Base-by-base conservation (phyloP, 2,797 vertebrate genomes). In the Peromyscus eremicus region DNA sequence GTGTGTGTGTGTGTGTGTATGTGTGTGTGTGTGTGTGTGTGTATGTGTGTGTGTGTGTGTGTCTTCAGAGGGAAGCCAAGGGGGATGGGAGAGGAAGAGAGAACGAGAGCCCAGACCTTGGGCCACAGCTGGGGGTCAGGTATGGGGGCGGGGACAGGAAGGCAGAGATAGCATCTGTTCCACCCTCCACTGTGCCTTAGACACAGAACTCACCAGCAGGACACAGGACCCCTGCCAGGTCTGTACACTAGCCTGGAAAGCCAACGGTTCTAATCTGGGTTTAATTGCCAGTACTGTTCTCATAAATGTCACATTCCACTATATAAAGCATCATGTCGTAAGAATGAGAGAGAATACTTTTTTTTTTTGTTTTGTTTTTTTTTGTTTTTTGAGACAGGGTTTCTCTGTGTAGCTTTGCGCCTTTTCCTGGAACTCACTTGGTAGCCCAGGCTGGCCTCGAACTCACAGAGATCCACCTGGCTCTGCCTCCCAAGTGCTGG, bases 141-240 rank as follows among this genome's bases (percentile, higher is more conserved):
- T 0, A 4, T 14, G 52, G 6, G 57, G 60, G 25, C 70, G 11
- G 1, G 32, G 1, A 2, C 1, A 2, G 37, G 68, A n/a, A 23
- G 66, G 34, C 14, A 4, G 11, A 46, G n/a, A 19, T 0, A 27
- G 71, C 16, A 4, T 80, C 52, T 5, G 57, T 66, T 25, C 40
- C 4, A 0, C 19, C 6, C 81, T 37, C 40, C 34, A 34, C 17
- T 0, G 2, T 8, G 64, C n/a, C 12, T 85, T 68, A 52, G 64
- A 85, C 32, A 68, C 9, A 12, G 60, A 46, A 43, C 37, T 75
- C 37, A 2, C 11, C 2, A 5, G 57, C 29, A 62, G 2, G 64
- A 23, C 29, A 23, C n/a, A 16, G 82, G 64, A 27, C 2, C 23
- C 40, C 40, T 2, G 16, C 14, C n/a, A 11, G n/a, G 19, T 6